A percentile compares a stretch with the other conserved stretches of the same genome.
These are phyloP conservation scores for Pholis gunnellus DNA, from an alignment of 2,113 vertebrate genomes.

Conservation along the genomic window DNA sequence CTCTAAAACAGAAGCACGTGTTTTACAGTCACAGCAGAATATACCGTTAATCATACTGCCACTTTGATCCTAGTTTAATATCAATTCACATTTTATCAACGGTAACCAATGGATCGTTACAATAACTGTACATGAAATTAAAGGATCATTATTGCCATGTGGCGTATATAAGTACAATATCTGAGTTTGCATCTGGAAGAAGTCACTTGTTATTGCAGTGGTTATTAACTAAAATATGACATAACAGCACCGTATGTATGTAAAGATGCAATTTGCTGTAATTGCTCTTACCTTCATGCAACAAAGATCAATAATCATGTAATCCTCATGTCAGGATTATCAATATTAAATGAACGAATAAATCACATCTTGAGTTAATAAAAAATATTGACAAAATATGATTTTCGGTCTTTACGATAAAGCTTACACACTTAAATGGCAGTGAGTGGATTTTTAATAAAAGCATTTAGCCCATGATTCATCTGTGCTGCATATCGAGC, in stretches of 20 bases:
- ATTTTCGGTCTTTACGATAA: background rate
- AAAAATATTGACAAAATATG: constrained; percentile 1
- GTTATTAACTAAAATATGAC: background rate
- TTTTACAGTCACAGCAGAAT: background rate
- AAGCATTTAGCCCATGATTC: background rate
- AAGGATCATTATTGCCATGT: background rate
- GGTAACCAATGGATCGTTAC: constrained; percentile 6
- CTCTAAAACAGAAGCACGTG: background rate
- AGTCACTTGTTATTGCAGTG: background rate
- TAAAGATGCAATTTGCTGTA: background rate
- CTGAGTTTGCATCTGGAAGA: background rate
- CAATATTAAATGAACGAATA: constrained; percentile 5
- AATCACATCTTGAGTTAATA: constrained; percentile 8
- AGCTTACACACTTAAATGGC: background rate
- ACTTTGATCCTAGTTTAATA: constrained; percentile 12
- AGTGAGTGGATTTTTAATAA: background rate
- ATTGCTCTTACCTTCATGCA: background rate
- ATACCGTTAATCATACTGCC: background rate
- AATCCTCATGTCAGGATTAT: background rate
- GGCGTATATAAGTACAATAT: background rate
- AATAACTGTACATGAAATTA: background rate
- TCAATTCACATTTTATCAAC: background rate
- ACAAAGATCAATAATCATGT: constrained; percentile 16
- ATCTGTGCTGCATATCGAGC: background rate
- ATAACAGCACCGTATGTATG: background rate